A percentile compares a stretch with the other conserved stretches of the same genome.
phyloP scores from a whole-genome alignment of 2,888 invertebrate species.

The Apantesis nais region DNA sequence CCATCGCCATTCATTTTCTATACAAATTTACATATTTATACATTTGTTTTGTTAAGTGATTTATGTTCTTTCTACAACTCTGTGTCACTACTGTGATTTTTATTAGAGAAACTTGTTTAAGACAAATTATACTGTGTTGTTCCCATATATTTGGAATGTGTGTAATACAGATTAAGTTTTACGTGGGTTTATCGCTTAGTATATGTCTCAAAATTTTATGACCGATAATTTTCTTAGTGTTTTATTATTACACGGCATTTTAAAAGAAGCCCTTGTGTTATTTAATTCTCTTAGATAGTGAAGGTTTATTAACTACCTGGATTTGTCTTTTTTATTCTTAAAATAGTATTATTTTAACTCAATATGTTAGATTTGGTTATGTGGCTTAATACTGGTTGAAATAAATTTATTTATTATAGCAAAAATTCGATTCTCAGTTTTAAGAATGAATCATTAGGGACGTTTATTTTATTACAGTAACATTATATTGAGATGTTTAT shows the following conservation, averaged over 20 bases:
- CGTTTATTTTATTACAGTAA: too few species aligned
- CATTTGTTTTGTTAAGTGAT: slow-evolving; percentile 15
- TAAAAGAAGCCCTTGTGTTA: slow-evolving; percentile 6
- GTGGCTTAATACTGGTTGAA: too few species aligned
- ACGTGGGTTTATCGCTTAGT: slow-evolving; percentile 24
- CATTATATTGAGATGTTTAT: too few species aligned
- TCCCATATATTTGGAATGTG: slow-evolving; percentile 15
- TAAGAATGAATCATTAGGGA: too few species aligned
- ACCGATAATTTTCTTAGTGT: slow-evolving; percentile 18
- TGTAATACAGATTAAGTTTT: slow-evolving; percentile 18
- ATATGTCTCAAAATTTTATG: slow-evolving; percentile 17
- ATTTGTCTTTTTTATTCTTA: not conserved
- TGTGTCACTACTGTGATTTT: slow-evolving; percentile 21
- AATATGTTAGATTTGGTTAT: not conserved
- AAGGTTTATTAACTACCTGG: not conserved
- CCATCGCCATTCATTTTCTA: slow-evolving; percentile 11
- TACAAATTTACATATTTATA: slow-evolving; percentile 10
- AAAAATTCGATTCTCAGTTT: too few species aligned
- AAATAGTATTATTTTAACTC: not conserved
- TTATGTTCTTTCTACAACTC: slow-evolving; percentile 18
- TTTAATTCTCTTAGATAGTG: not conserved
- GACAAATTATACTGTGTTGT: slow-evolving; percentile 18
- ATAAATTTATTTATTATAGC: too few species aligned
- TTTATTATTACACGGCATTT: slow-evolving; percentile 33
- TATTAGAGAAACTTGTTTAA: slow-evolving; percentile 13